Evolutionary conservation across 2,888 invertebrate species (phyloP), one percentile per base, ranked within the genome.

Genomic region (Drosophila paranaensis): DNA sequence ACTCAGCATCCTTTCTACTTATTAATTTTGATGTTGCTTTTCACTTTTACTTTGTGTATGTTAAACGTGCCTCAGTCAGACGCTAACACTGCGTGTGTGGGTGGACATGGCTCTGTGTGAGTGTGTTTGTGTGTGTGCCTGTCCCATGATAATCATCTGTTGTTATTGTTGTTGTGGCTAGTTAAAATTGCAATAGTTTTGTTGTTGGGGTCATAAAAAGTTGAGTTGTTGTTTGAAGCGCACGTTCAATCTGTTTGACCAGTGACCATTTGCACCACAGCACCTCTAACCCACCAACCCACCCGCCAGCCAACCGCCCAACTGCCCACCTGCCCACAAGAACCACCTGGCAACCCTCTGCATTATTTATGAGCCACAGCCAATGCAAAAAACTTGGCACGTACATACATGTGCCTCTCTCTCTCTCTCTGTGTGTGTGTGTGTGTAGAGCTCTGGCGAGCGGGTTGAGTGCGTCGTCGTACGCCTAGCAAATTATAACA

Each of bases 1-100:
- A 76, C 74, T 78, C 81, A 85, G 89, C 90, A 89, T 86, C 85
- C 85, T 85, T 88, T 89, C 88, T 88, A 88, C 82, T 86, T 89
- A 85, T 89, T 86, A 88, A 85, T 86, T 89, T 85, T 88, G 78
- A 85, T 89, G 90, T 79, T 88, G 82, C 88, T 87, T 87, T 87
- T 87, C 90, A 87, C 86, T 87, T 86, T 86, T 86, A 89, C 90
- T 86, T 86, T 88, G 90, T 85, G 81, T 81, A 84, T 78, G 86
- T 84, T 77, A 73, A 86, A 88, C 88, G 86, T 82, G 86, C 69
- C 63, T 68, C 72, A 58, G 60, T 63, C 74, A 51, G 50, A 39
- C 33, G 55, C 43, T 51, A 60, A 51, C 43, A 35, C 16, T 25
- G 20, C 46, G 48, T 50, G 50, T 45, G 50, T 46, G 37, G 25